phyloP scores from a whole-genome alignment of 2,113 vertebrate species.

The Todiramphus saurophagus region DNA sequence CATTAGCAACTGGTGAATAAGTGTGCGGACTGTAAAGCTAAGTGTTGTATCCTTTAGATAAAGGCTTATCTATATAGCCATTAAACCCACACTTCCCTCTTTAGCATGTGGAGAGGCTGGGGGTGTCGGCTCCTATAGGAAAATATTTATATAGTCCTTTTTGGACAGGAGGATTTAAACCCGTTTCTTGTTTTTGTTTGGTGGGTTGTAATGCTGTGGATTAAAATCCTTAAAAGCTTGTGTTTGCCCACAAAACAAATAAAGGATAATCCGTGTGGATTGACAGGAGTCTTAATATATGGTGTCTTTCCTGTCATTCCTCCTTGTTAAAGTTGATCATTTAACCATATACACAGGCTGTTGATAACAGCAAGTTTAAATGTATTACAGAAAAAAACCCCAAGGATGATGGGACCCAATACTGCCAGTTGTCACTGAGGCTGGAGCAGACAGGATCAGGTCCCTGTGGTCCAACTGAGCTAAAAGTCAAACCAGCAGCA shows the following conservation, averaged over 20 bases:
- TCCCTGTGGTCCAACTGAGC: not conserved
- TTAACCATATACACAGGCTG: not conserved
- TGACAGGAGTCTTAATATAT: fast-evolving
- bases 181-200: not conserved
- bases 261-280: not conserved
- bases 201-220: not conserved
- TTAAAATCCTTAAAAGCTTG: not conserved
- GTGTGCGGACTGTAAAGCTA: not conserved
- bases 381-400: not conserved
- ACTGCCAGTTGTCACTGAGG: not conserved
- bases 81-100: not conserved
- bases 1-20: not conserved
- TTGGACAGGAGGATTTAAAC: not conserved
- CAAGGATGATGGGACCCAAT: not conserved
- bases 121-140: not conserved
- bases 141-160: constrained; percentile 15
- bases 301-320: not conserved
- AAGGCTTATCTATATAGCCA: constrained; percentile 32
- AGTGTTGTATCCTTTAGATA: constrained; percentile 28
- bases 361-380: not conserved
- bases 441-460: not conserved
- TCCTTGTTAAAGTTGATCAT: not conserved
- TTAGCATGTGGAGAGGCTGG: not conserved
- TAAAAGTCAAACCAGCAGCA: not conserved
- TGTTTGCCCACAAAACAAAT: not conserved